Evolutionary conservation across 2,797 vertebrate species (phyloP), one percentile per base, ranked within the genome.

Genomic region (Cyclura pinguis): DNA sequence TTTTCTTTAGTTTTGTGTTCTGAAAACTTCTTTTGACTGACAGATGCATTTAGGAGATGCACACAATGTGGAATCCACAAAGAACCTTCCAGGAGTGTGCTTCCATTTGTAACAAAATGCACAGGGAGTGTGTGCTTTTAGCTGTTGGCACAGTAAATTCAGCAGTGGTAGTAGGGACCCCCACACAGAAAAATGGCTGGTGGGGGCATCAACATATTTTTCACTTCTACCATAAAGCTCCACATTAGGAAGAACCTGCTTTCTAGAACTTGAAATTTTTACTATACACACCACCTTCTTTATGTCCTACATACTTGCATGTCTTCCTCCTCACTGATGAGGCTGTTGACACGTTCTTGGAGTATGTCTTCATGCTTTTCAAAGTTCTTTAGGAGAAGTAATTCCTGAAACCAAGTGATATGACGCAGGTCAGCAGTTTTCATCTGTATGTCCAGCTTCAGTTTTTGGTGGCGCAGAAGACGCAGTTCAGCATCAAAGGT

Each of bases 331-430:
- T 99, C 98, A 72, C 92, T 93, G 38, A 96, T 59, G 80, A 97
- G 93, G 3, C 72, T 80, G 74, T 95, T 96, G 59, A 98, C 96
- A 81, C 84, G 96, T 81, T 97, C 97, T 95, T 98, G 97, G 92
- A 99, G 97, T 84, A 93, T 89, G 42, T 97, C 95, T 95, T 99
- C 98, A 27, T 96, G 98, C 94, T 97, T 96, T 92, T 98, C 98
- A 86, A 98, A 98, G 86, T 98, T 98, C 92, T 98, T 97, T 89
- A 99, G 97, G 77, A 99, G 96, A 91, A 98, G 97, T 90, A 98
- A 96, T 97, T 99, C 99, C 95, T 99, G 98, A 93, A 97, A 98
- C 88, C 98, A 96, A 0, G 97, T 99, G 94, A 98, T 90, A 88
- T 98, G 97, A 3, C 78, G 95, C 72, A 99, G 96, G 89, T 98